Evolutionary conservation across 2,113 vertebrate genomes (phyloP).

Genomic region (Campylorhamphus procurvoides): DNA sequence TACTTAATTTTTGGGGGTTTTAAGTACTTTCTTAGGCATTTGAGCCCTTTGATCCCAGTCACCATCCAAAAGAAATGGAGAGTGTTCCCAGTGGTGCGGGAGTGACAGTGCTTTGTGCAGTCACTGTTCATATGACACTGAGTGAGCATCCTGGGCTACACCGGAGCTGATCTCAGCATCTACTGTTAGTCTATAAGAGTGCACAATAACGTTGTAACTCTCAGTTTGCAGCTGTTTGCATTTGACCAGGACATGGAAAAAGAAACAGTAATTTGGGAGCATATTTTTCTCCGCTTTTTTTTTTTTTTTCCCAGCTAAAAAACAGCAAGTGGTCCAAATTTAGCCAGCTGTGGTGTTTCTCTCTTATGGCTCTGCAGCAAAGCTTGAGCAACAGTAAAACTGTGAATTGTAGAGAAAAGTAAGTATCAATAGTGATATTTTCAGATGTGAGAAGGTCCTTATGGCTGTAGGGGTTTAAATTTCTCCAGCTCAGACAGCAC

Average conservation of each 20-base stretch:
- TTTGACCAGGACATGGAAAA: not conserved
- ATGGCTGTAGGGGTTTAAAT: not conserved
- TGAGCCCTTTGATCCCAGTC: not conserved
- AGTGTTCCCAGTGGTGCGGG: rapidly evolving
- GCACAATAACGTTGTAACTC: not conserved
- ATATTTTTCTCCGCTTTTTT: not conserved
- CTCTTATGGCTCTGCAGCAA: not conserved
- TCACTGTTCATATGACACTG: rapidly evolving
- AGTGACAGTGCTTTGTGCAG: not conserved
- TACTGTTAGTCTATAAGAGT: not conserved
- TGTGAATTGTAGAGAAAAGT: not conserved
- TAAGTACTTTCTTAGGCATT: not conserved
- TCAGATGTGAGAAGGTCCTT: not conserved
- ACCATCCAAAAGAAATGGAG: not conserved
- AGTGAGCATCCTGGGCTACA: not conserved
- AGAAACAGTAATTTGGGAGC: not conserved
- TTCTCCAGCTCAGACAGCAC: not conserved
- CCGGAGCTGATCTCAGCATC: not conserved
- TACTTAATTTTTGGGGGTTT: not conserved
- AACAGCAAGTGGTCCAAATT: not conserved
- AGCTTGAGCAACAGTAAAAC: not conserved
- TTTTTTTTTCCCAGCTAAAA: not conserved
- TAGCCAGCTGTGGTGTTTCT: not conserved
- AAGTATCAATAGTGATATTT: not conserved
- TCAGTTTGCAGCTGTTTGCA: not conserved